These are phyloP conservation scores for Ornithoptera alexandrae DNA, from an alignment of 2,888 invertebrate genomes.

Conservation along the genomic window DNA sequence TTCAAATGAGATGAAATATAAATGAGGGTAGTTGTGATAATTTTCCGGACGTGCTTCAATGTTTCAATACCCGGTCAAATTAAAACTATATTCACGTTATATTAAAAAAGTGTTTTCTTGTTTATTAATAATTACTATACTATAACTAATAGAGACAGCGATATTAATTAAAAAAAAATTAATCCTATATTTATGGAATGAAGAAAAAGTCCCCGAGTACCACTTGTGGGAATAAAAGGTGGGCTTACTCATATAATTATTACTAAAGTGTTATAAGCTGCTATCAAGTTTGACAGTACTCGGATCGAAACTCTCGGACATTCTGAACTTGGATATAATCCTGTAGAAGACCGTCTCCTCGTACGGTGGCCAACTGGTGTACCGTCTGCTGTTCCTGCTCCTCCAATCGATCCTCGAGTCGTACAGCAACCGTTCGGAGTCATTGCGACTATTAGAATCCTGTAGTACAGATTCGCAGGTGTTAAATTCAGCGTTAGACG, in stretches of 20 bases:
- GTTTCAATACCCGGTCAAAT: too few relatives aligned
- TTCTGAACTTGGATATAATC: constrained; percentile 65
- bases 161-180: too few relatives aligned
- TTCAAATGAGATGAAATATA: too few relatives aligned
- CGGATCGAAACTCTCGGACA: constrained; percentile 72
- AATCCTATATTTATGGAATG: too few relatives aligned
- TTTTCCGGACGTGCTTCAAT: too few relatives aligned
- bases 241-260: neutral
- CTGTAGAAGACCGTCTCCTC: constrained; percentile 66
- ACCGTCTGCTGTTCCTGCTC: constrained; percentile 37
- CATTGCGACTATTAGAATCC: constrained; percentile 29
- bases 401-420: constrained; percentile 42
- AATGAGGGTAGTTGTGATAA: too few relatives aligned
- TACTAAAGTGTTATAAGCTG: constrained; percentile 6
- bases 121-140: too few relatives aligned
- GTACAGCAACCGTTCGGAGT: constrained; percentile 47
- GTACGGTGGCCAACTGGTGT: constrained; percentile 68
- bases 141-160: too few relatives aligned
- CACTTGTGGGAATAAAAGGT: too few relatives aligned
- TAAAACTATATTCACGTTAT: too few relatives aligned
- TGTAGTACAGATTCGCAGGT: constrained; percentile 41
- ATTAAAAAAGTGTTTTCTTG: too few relatives aligned
- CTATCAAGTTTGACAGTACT: constrained; percentile 49
- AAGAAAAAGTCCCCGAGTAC: too few relatives aligned
- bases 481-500: constrained; percentile 41